phyloP scores from a whole-genome alignment of 1,140 invertebrate species.

The Aradophagus sp. region DNA sequence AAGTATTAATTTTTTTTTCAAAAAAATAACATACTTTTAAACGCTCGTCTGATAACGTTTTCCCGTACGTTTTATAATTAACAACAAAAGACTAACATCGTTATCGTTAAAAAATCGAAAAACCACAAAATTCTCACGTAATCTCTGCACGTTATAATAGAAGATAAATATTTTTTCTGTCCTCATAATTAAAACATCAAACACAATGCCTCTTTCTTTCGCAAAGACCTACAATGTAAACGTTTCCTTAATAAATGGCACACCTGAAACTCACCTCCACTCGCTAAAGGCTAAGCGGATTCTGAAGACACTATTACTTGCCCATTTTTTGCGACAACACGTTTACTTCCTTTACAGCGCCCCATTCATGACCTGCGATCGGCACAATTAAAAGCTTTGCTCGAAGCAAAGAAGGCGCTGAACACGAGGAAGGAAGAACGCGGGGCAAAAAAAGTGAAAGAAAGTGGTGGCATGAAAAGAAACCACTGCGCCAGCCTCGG shows the following conservation, averaged over 20 bases:
- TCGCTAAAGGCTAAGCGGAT: constrained; percentile 52
- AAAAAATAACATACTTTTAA: too few relatives aligned
- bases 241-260: constrained; percentile 30
- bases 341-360: constrained; percentile 35
- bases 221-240: constrained; percentile 30
- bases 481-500: too few relatives aligned
- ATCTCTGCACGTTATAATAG: too few relatives aligned
- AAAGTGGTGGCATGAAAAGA: too few relatives aligned
- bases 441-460: constrained; percentile 1
- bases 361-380: constrained; percentile 20
- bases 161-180: background rate
- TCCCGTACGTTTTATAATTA: too few relatives aligned
- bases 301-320: constrained; percentile 38
- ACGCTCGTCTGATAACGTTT: too few relatives aligned
- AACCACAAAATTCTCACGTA: too few relatives aligned
- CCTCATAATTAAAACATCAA: constrained; percentile 29
- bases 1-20: too few relatives aligned
- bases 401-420: constrained; percentile 8
- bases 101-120: too few relatives aligned
- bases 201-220: constrained; percentile 27
- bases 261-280: constrained; percentile 44
- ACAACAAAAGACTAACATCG: too few relatives aligned
- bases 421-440: constrained; percentile 3
- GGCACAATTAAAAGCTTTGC: constrained; percentile 48
- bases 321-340: constrained; percentile 35